A percentile compares a stretch with the other conserved stretches of the same genome.
Conservation (phyloP, 2,113 vertebrate species). For the Nibea albiflora region DNA sequence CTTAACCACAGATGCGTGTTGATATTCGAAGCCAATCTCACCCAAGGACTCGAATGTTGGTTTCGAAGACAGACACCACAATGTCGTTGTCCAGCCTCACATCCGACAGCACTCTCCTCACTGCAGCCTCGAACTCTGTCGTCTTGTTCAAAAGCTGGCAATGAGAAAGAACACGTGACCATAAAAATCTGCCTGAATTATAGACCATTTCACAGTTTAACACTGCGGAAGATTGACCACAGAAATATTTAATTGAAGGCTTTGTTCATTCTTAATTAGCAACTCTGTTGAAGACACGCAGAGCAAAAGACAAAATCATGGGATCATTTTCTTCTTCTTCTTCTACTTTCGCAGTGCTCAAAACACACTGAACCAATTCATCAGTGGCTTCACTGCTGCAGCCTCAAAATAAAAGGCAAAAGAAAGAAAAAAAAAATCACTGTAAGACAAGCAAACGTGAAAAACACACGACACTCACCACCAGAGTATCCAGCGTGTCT, state of each 20-base stretch:
- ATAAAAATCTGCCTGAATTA: background rate
- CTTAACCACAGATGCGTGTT: background rate
- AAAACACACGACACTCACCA: slow-evolving; percentile 84
- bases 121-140: slow-evolving; percentile 96
- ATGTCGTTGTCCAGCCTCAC: slow-evolving; percentile 98
- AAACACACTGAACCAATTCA: background rate
- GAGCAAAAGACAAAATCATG: background rate
- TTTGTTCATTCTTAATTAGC: background rate
- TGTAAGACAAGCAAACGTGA: background rate
- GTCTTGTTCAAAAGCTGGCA: slow-evolving; percentile 96
- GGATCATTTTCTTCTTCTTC: background rate
- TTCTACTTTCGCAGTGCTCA: background rate
- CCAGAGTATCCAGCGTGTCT: slow-evolving; percentile 97
- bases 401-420: background rate
- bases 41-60: slow-evolving; percentile 99
- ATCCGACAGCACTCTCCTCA: slow-evolving; percentile 93
- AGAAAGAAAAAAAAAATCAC: background rate
- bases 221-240: background rate
- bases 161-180: background rate
- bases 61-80: slow-evolving; percentile 99
- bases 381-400: too few relatives aligned
- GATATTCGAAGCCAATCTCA: slow-evolving; percentile 78
- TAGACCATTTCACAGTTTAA: background rate
- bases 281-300: background rate
- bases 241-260: background rate